A percentile compares a stretch with the other conserved stretches of the same genome.
Conservation (phyloP, 2,113 vertebrate species). For the Ophiodon elongatus region DNA sequence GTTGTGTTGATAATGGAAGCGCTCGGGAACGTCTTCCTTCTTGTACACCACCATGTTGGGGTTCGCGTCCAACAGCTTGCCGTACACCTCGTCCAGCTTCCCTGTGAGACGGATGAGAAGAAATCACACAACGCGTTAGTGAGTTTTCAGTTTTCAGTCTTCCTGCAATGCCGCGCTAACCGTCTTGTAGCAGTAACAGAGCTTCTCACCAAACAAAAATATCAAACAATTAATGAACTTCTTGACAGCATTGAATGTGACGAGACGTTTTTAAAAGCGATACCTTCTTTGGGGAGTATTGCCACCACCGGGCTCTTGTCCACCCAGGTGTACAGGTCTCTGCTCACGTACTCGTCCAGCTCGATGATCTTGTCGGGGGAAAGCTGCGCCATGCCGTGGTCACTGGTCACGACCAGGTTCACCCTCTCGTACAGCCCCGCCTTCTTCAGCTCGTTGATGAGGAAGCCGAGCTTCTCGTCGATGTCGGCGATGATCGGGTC, state of each 20-base stretch:
- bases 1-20: constrained; percentile 89
- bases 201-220: not conserved
- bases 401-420: constrained; percentile 93
- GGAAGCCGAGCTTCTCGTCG: constrained; percentile 90
- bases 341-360: constrained; percentile 88
- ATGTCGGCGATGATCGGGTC: constrained; percentile 84
- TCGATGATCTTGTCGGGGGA: constrained; percentile 89
- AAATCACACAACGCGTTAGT: too few relatives aligned
- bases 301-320: constrained; percentile 90
- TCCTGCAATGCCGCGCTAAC: not conserved
- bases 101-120: constrained; percentile 76
- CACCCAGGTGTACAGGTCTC: constrained; percentile 87
- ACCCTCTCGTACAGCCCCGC: constrained; percentile 85
- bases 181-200: not conserved
- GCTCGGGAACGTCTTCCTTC: constrained; percentile 89
- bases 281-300: constrained; percentile 92
- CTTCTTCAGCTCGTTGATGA: constrained; percentile 86
- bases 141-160: not conserved
- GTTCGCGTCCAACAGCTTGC: constrained; percentile 85
- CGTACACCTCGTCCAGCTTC: constrained; percentile 89
- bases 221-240: not conserved
- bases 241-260: not conserved
- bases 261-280: constrained; percentile 26
- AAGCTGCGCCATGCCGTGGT: constrained; percentile 92
- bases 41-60: constrained; percentile 91